Conservation (phyloP, 2,888 invertebrate genomes). For the Polyommatus icarus region DNA sequence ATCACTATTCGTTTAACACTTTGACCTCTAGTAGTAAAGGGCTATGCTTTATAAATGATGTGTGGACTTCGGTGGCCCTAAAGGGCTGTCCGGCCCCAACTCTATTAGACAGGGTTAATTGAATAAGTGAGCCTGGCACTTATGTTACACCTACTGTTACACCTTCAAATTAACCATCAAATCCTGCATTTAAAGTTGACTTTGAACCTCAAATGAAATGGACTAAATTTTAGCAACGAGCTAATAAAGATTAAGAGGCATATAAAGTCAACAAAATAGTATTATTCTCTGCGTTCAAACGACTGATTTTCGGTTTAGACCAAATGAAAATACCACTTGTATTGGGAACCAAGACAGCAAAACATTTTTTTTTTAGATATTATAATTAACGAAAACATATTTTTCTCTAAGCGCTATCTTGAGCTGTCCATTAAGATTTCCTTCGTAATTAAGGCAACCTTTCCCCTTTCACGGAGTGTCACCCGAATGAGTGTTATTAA, state of each 20-base stretch:
- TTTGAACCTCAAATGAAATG: background rate
- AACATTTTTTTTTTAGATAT: no score
- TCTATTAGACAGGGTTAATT: background rate
- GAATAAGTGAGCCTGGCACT: background rate
- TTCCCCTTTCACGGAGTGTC: background rate
- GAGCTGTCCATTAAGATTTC: background rate
- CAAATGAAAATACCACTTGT: no score
- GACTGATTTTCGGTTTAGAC: no score
- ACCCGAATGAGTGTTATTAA: constrained; percentile 6
- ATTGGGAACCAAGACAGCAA: no score
- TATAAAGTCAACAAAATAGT: no score
- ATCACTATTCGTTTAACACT: background rate
- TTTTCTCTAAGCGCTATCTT: background rate
- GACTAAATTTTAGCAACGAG: background rate
- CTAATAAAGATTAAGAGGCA: background rate
- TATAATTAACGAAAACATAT: background rate
- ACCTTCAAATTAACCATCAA: background rate
- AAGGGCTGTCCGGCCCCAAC: background rate
- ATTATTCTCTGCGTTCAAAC: no score
- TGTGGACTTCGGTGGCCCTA: background rate
- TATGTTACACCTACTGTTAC: background rate
- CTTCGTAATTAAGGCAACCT: background rate
- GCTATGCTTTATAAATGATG: background rate
- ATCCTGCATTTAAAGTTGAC: background rate
- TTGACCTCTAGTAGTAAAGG: background rate